Evolutionary conservation across 2,797 vertebrate species (phyloP).

Genomic region (Borostomias antarcticus): DNA sequence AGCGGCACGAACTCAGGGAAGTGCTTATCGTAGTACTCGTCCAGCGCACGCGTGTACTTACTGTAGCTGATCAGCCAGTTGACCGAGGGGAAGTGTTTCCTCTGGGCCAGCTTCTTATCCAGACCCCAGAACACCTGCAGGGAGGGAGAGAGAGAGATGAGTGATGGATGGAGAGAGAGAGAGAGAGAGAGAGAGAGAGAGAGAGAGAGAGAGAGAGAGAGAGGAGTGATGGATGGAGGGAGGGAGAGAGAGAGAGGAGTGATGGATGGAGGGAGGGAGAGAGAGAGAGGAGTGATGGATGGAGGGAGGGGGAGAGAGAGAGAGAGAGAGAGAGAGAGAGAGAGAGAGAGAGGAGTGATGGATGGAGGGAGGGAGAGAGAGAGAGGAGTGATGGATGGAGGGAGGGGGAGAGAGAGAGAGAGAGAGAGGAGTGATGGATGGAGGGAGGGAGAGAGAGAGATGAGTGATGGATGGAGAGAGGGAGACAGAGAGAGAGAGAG

Average conservation of each 20-base stretch:
- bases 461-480: too few species aligned
- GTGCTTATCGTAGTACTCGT: conserved; percentile 97
- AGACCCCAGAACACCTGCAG: conserved; percentile 96
- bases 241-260: too few species aligned
- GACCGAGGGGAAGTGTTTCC: conserved; percentile 97
- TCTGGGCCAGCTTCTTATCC: conserved; percentile 98
- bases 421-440: too few species aligned
- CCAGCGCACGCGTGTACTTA: conserved; percentile 94
- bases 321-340: background rate
- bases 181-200: background rate
- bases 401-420: too few species aligned
- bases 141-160: background rate
- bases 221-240: too few species aligned
- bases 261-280: too few species aligned
- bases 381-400: too few species aligned
- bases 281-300: too few species aligned
- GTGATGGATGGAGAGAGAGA: background rate
- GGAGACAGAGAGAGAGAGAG: too few species aligned
- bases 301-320: background rate
- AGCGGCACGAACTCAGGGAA: conserved; percentile 96
- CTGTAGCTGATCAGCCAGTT: conserved; percentile 99
- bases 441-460: too few species aligned
- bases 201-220: background rate
- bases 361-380: too few species aligned
- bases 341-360: background rate